Percentiles rank a stretch among this genome's conserved stretches.
These are phyloP conservation scores for Trachelus tabidus DNA, from an alignment of 2,888 invertebrate genomes.

Conservation along the genomic window DNA sequence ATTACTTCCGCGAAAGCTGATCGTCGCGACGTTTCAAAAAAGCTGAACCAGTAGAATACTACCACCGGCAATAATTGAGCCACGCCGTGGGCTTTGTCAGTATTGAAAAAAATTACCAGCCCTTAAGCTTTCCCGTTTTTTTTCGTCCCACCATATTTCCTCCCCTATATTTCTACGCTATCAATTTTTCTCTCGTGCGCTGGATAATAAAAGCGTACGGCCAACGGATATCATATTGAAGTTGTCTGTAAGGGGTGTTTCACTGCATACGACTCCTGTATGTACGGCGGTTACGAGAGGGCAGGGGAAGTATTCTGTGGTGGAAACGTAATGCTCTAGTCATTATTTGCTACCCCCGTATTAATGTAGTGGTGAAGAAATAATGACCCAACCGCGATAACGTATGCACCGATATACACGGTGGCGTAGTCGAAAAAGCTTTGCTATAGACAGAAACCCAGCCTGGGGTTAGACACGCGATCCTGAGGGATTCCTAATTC, in stretches of 20 bases:
- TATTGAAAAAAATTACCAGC: not conserved
- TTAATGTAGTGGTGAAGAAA: not conserved
- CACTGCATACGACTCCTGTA: not conserved
- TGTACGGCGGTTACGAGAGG: not conserved
- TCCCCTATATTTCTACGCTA: not conserved
- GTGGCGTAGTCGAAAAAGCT: not conserved
- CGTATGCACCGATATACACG: not conserved
- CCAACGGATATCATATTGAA: not conserved
- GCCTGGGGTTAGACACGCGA: not conserved
- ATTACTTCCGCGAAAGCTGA: not conserved
- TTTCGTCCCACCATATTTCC: not conserved
- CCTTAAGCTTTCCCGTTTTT: not conserved
- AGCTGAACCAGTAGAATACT: not conserved
- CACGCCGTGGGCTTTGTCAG: not conserved
- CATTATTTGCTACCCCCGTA: not conserved
- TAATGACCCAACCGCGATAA: not conserved
- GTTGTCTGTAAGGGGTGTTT: not conserved
- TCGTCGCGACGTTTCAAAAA: not conserved
- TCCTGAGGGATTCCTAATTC: not conserved
- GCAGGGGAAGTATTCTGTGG: not conserved
- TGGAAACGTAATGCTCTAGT: not conserved
- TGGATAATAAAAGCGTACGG: not conserved
- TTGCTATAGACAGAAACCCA: not conserved
- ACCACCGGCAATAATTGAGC: not conserved
- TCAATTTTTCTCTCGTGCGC: not conserved